Conservation (phyloP, 2,113 vertebrate genomes). For the Daboia siamensis region DNA sequence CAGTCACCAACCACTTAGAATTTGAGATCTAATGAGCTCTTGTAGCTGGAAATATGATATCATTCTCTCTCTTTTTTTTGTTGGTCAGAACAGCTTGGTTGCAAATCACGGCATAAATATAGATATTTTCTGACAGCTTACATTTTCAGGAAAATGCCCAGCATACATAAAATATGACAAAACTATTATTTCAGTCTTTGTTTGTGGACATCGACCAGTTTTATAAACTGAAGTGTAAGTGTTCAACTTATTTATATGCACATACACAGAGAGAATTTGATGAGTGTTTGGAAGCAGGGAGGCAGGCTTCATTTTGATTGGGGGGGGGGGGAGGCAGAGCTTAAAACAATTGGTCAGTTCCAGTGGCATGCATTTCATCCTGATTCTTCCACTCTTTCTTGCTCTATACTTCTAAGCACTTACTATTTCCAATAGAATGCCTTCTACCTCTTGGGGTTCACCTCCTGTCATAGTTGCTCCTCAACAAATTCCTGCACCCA, state of each 20-base stretch:
- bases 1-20: neutral
- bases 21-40: neutral
- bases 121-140: neutral
- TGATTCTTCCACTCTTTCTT: neutral
- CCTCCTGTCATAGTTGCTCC: neutral
- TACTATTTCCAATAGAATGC: neutral
- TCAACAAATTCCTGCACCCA: neutral
- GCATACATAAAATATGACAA: slow-evolving; percentile 24
- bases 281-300: neutral
- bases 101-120: neutral
- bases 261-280: too few species aligned
- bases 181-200: neutral
- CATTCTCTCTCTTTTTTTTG: neutral
- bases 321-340: neutral
- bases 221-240: neutral
- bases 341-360: neutral
- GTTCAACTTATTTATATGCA: neutral
- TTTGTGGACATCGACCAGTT: neutral
- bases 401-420: neutral
- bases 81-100: neutral
- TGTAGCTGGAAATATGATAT: neutral
- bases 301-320: neutral
- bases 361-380: neutral
- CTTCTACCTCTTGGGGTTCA: neutral
- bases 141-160: neutral